phyloP scores from a whole-genome alignment of 2,797 vertebrate genomes.

The Sorex maritimensis region DNA sequence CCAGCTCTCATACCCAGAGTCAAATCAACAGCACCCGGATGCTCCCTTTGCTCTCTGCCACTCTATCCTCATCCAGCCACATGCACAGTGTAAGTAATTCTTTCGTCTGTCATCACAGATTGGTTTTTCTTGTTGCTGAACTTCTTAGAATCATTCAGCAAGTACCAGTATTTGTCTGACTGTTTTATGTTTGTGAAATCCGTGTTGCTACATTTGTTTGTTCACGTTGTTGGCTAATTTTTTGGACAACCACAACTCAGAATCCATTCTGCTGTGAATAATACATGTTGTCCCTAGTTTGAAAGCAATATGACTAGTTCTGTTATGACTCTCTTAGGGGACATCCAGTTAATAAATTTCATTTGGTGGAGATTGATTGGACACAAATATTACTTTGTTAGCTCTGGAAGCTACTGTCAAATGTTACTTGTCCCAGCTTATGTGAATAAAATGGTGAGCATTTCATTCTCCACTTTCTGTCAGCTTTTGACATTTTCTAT shows the following conservation, averaged over 20 bases:
- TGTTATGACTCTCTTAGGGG: not conserved
- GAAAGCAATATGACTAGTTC: not conserved
- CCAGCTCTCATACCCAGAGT: not conserved
- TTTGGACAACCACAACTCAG: not conserved
- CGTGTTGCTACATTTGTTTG: not conserved
- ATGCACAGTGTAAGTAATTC: not conserved
- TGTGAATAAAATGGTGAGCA: not conserved
- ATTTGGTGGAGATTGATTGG: not conserved
- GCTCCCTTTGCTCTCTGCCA: not conserved
- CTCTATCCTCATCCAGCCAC: fast-evolving
- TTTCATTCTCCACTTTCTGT: not conserved
- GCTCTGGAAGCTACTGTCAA: no score
- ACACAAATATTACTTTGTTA: no score
- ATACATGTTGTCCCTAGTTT: not conserved
- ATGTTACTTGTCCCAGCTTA: no score
- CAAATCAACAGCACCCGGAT: no score
- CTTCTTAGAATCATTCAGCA: slow-evolving; percentile 40
- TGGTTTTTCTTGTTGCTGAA: slow-evolving; percentile 37
- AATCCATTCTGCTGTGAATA: not conserved
- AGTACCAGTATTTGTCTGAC: not conserved
- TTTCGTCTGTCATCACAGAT: no score
- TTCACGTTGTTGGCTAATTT: not conserved
- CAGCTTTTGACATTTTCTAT: not conserved
- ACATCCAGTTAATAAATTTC: not conserved
- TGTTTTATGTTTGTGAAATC: slow-evolving; percentile 4